Percentiles rank a stretch among this genome's conserved stretches.
phyloP scores from a whole-genome alignment of 2,888 invertebrate species.

The Bimastos eiseni region DNA sequence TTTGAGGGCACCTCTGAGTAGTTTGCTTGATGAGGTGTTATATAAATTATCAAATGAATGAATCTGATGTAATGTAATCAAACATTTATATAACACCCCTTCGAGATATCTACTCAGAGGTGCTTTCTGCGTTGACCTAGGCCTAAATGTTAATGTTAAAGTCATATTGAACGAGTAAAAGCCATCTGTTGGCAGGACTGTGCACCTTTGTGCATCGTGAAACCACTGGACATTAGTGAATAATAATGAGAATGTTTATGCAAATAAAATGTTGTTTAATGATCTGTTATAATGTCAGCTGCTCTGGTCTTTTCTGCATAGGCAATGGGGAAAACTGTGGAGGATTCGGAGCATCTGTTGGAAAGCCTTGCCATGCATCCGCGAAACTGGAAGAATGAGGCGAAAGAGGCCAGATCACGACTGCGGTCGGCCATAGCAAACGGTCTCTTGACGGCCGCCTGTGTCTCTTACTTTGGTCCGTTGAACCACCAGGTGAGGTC shows the following conservation, averaged over 20 bases:
- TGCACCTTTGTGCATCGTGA: not conserved
- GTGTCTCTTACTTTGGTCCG: conserved; percentile 58
- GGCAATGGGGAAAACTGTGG: not conserved
- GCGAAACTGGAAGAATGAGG: conserved; percentile 56
- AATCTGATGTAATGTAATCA: no score
- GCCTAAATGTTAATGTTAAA: no score
- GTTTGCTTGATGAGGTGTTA: no score
- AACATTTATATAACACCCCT: no score
- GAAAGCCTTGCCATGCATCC: conserved; percentile 58
- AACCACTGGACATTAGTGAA: not conserved
- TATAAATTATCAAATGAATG: no score
- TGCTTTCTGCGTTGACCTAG: no score
- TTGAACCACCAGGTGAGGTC: conserved; percentile 53
- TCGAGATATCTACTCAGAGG: no score
- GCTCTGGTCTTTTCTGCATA: not conserved
- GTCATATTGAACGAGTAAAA: no score
- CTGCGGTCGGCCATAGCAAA: conserved; percentile 56
- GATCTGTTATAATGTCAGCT: not conserved
- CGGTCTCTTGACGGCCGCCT: conserved; percentile 57
- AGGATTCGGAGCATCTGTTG: conserved; percentile 47
- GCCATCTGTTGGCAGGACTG: no score
- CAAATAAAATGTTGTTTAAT: not conserved
- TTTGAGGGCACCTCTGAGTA: no score
- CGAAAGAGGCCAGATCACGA: conserved; percentile 51
- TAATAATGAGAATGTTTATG: not conserved